Evolutionary conservation across 2,888 invertebrate genomes (phyloP).

Genomic region (Cryptus armator): DNA sequence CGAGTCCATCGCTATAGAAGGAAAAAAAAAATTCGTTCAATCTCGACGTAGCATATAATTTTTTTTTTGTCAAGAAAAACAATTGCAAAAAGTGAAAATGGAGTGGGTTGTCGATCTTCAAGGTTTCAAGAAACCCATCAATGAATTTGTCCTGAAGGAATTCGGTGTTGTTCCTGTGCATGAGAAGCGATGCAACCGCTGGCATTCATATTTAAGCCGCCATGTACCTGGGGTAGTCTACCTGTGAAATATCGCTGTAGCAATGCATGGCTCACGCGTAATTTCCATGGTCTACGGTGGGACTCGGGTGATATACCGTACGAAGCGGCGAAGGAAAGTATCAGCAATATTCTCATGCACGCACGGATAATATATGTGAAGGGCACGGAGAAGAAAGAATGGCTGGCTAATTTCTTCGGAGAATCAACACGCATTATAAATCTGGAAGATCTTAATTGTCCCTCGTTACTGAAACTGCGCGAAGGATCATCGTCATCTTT

Average conservation of each 20-base stretch:
- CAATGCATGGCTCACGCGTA: constrained; percentile 18
- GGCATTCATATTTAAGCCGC: constrained; percentile 40
- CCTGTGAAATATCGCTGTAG: constrained; percentile 14
- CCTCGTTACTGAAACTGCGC: neutral
- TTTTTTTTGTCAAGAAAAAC: neutral
- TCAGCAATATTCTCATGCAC: neutral
- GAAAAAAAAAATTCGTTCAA: too few relatives aligned
- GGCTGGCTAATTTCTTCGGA: neutral
- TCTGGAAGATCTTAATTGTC: constrained; percentile 1
- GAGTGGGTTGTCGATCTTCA: constrained; percentile 45
- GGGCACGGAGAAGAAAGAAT: constrained; percentile 21
- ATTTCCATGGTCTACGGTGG: constrained; percentile 21
- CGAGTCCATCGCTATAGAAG: too few relatives aligned
- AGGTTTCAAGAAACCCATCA: constrained; percentile 41
- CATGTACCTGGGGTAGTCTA: constrained; percentile 3
- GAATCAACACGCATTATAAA: neutral
- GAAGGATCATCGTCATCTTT: neutral
- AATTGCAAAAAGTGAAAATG: neutral
- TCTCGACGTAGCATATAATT: too few relatives aligned
- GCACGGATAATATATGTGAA: constrained; percentile 21
- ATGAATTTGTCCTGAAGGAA: constrained; percentile 55
- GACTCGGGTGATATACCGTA: constrained; percentile 23
- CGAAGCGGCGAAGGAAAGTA: neutral
- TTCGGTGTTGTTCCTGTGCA: constrained; percentile 32
- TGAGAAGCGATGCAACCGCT: neutral